A percentile compares a stretch with the other conserved stretches of the same genome.
Conservation (phyloP, 2,113 vertebrate species). For the Plecotus auritus region DNA sequence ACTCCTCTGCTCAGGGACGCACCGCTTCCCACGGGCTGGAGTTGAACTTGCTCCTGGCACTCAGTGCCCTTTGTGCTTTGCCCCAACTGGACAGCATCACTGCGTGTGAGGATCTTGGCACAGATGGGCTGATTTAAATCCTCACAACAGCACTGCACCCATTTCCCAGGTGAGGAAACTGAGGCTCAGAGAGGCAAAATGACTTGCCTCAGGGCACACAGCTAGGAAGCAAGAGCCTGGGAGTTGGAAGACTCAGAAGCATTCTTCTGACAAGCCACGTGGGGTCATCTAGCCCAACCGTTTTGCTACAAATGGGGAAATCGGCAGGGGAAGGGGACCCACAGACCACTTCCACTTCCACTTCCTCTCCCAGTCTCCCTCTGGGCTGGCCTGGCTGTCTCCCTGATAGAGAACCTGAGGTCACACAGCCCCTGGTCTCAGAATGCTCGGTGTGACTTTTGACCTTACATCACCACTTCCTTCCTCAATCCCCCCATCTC, state of each 20-base stretch:
- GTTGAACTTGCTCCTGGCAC: background rate
- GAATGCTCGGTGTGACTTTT: background rate
- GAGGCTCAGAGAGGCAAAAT: background rate
- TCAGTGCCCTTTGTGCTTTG: background rate
- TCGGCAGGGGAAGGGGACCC: background rate
- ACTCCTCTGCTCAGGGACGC: background rate
- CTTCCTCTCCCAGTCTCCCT: background rate
- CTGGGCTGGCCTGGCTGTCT: background rate
- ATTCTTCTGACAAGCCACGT: background rate
- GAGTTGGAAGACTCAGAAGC: background rate
- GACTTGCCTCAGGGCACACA: background rate
- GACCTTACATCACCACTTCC: rapidly evolving
- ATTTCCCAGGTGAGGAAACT: background rate
- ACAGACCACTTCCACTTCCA: background rate
- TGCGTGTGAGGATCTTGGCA: background rate
- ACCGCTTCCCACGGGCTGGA: background rate
- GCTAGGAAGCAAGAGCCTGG: background rate
- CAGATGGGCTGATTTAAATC: background rate
- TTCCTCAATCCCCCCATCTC: background rate
- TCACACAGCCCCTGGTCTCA: background rate
- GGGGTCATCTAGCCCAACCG: background rate
- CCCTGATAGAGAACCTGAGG: background rate
- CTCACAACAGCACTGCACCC: background rate
- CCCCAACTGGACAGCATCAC: background rate
- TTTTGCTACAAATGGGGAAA: background rate